These are phyloP conservation scores for Microcaecilia unicolor DNA, from an alignment of 2,797 vertebrate genomes.

Conservation along the genomic window DNA sequence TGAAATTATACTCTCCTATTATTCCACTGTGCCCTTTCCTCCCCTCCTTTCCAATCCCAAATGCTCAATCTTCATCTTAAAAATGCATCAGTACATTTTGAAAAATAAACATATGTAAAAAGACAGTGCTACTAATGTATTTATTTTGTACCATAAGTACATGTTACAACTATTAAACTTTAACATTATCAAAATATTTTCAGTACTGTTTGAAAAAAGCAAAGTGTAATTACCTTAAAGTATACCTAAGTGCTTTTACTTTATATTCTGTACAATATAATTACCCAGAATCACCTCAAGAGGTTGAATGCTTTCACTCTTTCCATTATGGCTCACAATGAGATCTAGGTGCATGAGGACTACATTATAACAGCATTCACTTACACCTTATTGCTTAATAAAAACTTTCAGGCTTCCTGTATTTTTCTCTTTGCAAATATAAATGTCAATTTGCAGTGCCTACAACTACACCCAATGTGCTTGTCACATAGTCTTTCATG, in stretches of 20 bases:
- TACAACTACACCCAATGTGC: constrained; percentile 3
- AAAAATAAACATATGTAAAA: too few relatives aligned
- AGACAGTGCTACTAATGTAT: too few relatives aligned
- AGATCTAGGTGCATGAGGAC: not conserved
- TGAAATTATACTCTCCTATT: too few relatives aligned
- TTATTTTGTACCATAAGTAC: too few relatives aligned
- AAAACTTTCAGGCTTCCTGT: not conserved
- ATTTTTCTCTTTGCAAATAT: constrained; percentile 9
- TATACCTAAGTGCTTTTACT: constrained; percentile 9
- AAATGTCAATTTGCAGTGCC: constrained; percentile 19
- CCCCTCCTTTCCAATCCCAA: too few relatives aligned
- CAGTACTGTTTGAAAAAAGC: too few relatives aligned
- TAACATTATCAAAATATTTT: too few relatives aligned
- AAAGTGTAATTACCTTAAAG: too few relatives aligned
- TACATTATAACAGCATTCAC: not conserved
- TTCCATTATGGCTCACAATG: not conserved
- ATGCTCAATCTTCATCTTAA: too few relatives aligned
- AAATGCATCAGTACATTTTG: too few relatives aligned
- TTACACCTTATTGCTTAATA: constrained; percentile 3
- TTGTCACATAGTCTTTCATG: constrained; percentile 19
- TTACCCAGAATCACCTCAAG: not conserved
- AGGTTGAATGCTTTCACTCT: not conserved
- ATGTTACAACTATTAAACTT: too few relatives aligned
- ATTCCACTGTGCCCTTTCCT: too few relatives aligned
- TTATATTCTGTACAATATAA: constrained; percentile 8